A percentile compares a stretch with the other conserved stretches of the same genome.
phyloP scores from a whole-genome alignment of 2,113 vertebrate species.

The Puffinus mauretanicus region DNA sequence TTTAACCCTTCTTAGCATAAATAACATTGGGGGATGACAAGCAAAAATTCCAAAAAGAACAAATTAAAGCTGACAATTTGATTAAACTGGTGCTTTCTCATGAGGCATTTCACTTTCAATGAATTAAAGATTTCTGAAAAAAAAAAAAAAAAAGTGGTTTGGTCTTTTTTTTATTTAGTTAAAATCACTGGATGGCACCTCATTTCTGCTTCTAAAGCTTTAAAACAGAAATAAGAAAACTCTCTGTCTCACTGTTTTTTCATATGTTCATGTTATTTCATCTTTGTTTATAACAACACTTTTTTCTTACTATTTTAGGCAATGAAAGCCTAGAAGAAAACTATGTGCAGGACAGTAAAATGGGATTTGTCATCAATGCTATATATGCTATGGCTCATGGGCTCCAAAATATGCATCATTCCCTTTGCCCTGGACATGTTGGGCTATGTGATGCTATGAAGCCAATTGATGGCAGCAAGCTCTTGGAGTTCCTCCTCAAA shows the following conservation, averaged over 20 bases:
- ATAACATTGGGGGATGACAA: neutral
- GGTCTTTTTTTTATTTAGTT: neutral
- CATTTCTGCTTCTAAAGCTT: neutral
- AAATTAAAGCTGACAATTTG: neutral
- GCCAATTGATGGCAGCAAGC: constrained; percentile 94
- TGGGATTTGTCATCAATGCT: constrained; percentile 99
- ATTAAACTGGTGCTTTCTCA: neutral
- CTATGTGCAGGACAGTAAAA: constrained; percentile 98
- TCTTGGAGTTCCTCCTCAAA: constrained; percentile 93
- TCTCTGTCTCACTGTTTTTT: neutral
- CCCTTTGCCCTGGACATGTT: constrained; percentile 83
- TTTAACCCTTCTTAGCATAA: neutral
- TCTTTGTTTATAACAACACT: neutral
- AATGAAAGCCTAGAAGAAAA: constrained; percentile 95
- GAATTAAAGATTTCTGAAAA: neutral
- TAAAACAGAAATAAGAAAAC: neutral
- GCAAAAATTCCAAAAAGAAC: neutral
- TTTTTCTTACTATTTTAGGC: constrained; percentile 69
- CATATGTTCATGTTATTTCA: neutral
- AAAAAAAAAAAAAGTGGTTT: neutral
- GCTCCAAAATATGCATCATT: constrained; percentile 92
- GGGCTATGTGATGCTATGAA: constrained; percentile 96
- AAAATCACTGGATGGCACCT: neutral
- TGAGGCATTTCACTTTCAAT: neutral
- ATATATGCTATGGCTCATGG: constrained; percentile 98